Percentiles rank a stretch among this genome's conserved stretches.
Evolutionary conservation across 2,888 invertebrate genomes (phyloP).

Genomic region (Argyresthia albistria): DNA sequence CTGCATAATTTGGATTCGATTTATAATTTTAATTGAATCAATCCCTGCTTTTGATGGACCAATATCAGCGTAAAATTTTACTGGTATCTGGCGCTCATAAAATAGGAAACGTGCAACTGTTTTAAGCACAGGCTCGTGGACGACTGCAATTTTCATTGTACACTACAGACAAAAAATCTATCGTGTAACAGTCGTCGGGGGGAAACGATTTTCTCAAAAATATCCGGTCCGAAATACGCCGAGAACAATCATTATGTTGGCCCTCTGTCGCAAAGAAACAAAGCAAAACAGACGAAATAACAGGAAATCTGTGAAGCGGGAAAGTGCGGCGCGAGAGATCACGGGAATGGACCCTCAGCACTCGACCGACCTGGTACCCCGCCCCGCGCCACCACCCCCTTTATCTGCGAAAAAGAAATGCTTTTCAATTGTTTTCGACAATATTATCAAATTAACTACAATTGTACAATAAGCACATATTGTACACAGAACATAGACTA

Average conservation of each 20-base stretch:
- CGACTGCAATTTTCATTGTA: too few relatives aligned
- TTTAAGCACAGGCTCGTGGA: too few relatives aligned
- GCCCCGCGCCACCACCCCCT: background rate
- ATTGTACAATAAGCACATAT: too few relatives aligned
- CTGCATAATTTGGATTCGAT: too few relatives aligned
- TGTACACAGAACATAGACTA: too few relatives aligned
- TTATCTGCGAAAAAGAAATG: background rate
- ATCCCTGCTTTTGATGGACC: too few relatives aligned
- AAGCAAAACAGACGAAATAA: conserved; percentile 41
- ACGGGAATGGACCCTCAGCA: conserved; percentile 21
- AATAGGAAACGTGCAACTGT: too few relatives aligned
- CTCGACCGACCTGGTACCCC: conserved; percentile 19
- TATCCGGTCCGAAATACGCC: conserved; percentile 43
- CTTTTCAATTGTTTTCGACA: conserved; percentile 34
- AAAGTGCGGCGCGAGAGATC: conserved; percentile 36
- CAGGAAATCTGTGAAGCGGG: conserved; percentile 37
- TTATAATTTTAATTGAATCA: too few relatives aligned
- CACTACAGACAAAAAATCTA: background rate
- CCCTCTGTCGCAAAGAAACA: conserved; percentile 38
- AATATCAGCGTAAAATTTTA: too few relatives aligned
- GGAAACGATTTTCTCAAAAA: conserved; percentile 26
- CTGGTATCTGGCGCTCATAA: too few relatives aligned
- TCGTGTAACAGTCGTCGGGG: background rate
- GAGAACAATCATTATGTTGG: conserved; percentile 43
- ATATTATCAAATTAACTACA: conserved; percentile 33